Evolutionary conservation across 2,797 vertebrate genomes (phyloP), one percentile per base, ranked within the genome.

Genomic region (Enteromius afrohamiltoni): DNA sequence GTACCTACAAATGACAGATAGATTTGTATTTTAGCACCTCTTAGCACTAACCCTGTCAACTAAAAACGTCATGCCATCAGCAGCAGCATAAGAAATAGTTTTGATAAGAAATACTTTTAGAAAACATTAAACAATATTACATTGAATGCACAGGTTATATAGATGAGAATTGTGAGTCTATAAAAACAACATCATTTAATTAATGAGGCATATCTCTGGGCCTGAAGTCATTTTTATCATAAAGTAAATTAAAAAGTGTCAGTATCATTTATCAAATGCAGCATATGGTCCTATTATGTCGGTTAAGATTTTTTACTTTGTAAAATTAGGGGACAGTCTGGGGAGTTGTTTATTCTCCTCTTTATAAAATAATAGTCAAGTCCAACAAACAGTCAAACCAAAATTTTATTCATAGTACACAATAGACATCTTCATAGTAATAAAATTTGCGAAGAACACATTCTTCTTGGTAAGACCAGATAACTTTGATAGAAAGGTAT

Each of bases 211-310:
- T 69, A 69, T 69, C 67, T 69, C 21, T 42, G 11, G 11, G 67
- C 67, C 67, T 69, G 21, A 69, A 42, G 21, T 42, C 10, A 23
- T 42, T 69, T 69, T 69, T 42, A 42, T 14, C 21, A 14, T 16
- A 42, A 42, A 69, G 67, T 69, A 69, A 69, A 69, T 69, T 69
- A 23, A 69, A 69, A 23, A 2, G 10, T 69, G 19, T 69, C 37
- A 69, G 67, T 13, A 42, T 69, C 4, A 42, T 69, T 42, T 13
- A 42, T 69, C 37, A 69, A 40, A n/a, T 69, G 67, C 67, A 69
- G 67, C 19, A 69, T 42, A 69, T 69, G 34, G 10, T 23, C 19
- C 67, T 69, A 13, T 69, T 42, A 69, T n/a, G 19, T 21, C 0
- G 37, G 37, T 69, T 13, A 42, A 42, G 2, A n/a, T 0, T 42